phyloP scores from a whole-genome alignment of 2,797 vertebrate genomes.

The Serranus cabrilla region DNA sequence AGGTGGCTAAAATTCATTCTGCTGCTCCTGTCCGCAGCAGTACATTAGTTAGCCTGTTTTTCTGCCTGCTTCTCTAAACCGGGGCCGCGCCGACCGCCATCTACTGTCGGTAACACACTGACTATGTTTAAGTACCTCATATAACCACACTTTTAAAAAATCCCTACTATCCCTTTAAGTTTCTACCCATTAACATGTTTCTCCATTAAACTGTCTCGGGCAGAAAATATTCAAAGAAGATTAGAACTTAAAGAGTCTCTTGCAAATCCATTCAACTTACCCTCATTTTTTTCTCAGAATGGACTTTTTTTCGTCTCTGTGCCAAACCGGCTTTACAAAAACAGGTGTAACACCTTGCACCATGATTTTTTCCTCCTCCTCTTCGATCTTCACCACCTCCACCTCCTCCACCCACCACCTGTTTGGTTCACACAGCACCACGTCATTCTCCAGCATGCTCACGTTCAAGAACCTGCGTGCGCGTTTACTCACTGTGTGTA shows the following conservation, averaged over 20 bases:
- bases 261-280: conserved; percentile 28
- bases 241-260: conserved; percentile 14
- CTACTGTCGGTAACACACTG: too few relatives aligned
- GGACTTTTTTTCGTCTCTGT: conserved; percentile 18
- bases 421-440: conserved; percentile 66
- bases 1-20: too few relatives aligned
- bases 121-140: too few relatives aligned
- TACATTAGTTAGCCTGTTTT: too few relatives aligned
- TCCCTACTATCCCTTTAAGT: conserved; percentile 10
- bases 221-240: conserved; percentile 32
- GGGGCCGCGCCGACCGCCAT: too few relatives aligned
- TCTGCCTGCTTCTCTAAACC: too few relatives aligned
- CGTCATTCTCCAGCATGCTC: conserved; percentile 72
- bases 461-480: conserved; percentile 66
- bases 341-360: conserved; percentile 46
- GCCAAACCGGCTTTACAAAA: conserved; percentile 46
- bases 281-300: conserved; percentile 28
- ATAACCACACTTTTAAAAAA: too few relatives aligned
- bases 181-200: conserved; percentile 34
- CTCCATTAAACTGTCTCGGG: conserved; percentile 40
- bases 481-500: conserved; percentile 72
- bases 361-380: conserved; percentile 49
- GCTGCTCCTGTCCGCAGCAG: too few relatives aligned
- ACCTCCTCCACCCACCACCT: conserved; percentile 56
- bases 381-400: conserved; percentile 48